Evolutionary conservation across 2,888 invertebrate genomes (phyloP), one percentile per base, ranked within the genome.

Genomic region (Adelphocoris suturalis): DNA sequence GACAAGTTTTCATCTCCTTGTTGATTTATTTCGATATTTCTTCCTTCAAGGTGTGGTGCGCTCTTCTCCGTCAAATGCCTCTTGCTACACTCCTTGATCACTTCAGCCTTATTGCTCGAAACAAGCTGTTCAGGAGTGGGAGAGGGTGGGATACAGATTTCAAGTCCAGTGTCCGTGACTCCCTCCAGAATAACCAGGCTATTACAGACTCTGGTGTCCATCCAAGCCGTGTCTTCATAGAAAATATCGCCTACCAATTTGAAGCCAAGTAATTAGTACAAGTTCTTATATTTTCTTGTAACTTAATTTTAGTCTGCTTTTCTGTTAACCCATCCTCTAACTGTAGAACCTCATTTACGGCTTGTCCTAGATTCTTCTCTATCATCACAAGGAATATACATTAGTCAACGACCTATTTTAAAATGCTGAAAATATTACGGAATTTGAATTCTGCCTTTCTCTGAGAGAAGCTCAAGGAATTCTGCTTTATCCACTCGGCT

Each of bases 221-320:
- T n/a, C 90, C 90, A 4, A 91, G 84, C 81, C 90, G 89, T 78
- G 90, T 91, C n/a, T 90, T 80, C 46, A 55, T 90, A 13, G 90
- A 90, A 78, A 27, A 90, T 19, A 75, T 89, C 37, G 82, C 86
- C 16, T 91, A 90, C 57, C 86, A 91, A 84, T 82, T 80, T 47
- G 81, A 85, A 52, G 90, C 90, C 28, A 89, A 86, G 91, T 91
- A 75, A 86, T 68, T 78, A 16, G 16, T 28, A 16, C 52, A 37
- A 37, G 37, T 52, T 48, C 23, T 84, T 52, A 52, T 52, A 37
- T 37, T 37, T 37, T 37, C 3, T 37, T 37, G 7, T 37, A 37
- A 37, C 37, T 37, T 37, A 37, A 37, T 37, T 37, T 7, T 37
- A n/a, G n/a, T n/a, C n/a, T 7, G 37, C 37, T 4, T 4, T 37